These are phyloP conservation scores for Forbesichthys agassizii DNA, from an alignment of 2,113 vertebrate species.

Conservation along the genomic window DNA sequence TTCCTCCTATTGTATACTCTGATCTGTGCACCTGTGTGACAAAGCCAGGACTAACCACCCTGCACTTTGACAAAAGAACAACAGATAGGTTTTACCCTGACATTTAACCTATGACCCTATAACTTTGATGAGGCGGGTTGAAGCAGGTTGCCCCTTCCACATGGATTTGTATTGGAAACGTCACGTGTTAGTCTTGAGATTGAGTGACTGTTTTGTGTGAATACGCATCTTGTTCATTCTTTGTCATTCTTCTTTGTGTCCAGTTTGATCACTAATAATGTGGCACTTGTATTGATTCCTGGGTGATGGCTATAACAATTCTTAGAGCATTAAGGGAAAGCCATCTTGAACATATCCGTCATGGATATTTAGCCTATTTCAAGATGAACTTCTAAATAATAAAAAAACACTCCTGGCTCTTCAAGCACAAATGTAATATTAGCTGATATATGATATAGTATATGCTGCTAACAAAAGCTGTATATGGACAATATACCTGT, in stretches of 20 bases:
- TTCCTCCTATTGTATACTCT: neutral
- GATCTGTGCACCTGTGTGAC: neutral
- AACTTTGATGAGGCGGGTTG: neutral
- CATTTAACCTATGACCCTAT: conserved; percentile 5
- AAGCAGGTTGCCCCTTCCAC: neutral
- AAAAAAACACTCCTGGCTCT: neutral
- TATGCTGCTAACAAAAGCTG: neutral
- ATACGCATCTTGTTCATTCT: conserved; percentile 44
- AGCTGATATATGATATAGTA: neutral
- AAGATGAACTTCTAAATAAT: no score
- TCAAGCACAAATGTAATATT: neutral
- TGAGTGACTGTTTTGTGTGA: conserved; percentile 68
- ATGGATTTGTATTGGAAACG: neutral
- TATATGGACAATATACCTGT: neutral
- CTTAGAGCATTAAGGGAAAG: no score
- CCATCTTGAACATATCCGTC: no score
- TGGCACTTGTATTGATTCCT: conserved; percentile 33
- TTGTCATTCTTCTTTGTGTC: conserved; percentile 13
- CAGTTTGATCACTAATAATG: conserved; percentile 19
- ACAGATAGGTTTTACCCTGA: neutral
- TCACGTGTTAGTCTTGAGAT: conserved; percentile 21
- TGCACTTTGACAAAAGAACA: neutral
- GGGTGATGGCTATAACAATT: conserved; percentile 13
- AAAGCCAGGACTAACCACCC: neutral
- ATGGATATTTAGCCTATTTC: no score